Evolutionary conservation across 2,888 invertebrate genomes (phyloP).

Genomic region (Alcis repandata): DNA sequence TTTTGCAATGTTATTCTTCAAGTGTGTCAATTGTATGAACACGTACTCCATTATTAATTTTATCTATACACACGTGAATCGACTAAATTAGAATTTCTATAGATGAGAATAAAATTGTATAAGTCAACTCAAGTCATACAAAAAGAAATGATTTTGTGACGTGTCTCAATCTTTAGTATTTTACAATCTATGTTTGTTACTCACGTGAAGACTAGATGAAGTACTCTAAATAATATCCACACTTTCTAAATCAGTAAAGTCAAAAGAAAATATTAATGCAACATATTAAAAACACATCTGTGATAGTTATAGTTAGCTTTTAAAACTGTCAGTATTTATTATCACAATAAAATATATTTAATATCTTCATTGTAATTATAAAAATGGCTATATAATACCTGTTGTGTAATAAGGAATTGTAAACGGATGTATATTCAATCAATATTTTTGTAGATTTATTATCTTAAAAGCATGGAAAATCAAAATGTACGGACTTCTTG

Average conservation of each 20-base stretch:
- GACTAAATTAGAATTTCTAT: no score
- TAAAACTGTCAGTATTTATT: conserved; percentile 71
- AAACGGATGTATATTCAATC: conserved; percentile 51
- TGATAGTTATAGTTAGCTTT: conserved; percentile 82
- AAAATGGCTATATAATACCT: conserved; percentile 49
- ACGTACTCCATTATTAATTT: no score
- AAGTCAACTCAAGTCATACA: no score
- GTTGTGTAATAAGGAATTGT: conserved; percentile 59
- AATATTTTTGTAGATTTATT: conserved; percentile 60
- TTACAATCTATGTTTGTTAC: no score
- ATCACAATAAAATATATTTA: conserved; percentile 63
- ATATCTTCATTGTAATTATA: conserved; percentile 45
- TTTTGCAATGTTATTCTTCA: no score
- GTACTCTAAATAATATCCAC: no score
- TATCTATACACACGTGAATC: no score
- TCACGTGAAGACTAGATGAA: no score
- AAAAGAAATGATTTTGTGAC: no score
- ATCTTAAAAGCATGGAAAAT: conserved; percentile 34
- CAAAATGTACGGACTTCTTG: conserved; percentile 25
- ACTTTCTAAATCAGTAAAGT: neutral
- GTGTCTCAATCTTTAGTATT: no score
- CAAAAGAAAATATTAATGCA: conserved; percentile 34
- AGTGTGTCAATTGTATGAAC: no score
- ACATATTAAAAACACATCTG: conserved; percentile 65
- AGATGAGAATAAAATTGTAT: no score